Evolutionary conservation across 2,113 vertebrate species (phyloP).

Genomic region (Elachura formosa): DNA sequence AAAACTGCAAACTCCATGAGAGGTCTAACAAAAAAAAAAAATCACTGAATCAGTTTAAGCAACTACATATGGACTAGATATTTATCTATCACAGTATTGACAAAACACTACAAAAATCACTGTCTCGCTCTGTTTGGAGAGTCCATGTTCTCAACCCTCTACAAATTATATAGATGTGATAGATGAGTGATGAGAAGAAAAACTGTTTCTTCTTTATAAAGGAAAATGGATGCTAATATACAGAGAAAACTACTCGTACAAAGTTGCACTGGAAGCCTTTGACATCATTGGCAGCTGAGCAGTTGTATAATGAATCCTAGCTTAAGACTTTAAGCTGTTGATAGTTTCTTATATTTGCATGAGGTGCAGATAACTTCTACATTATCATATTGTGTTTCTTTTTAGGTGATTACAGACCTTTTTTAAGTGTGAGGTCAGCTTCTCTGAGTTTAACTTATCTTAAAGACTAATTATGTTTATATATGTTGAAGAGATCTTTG

Average conservation of each 20-base stretch:
- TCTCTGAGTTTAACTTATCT: background rate
- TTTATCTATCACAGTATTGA: background rate
- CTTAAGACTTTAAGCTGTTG: background rate
- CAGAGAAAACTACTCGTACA: background rate
- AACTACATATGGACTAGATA: background rate
- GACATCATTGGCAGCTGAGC: background rate
- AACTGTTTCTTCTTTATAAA: background rate
- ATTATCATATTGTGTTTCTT: background rate
- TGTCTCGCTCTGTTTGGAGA: background rate
- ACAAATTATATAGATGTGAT: background rate
- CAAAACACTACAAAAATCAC: background rate
- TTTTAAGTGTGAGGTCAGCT: background rate
- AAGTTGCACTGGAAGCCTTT: background rate
- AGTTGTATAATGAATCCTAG: background rate
- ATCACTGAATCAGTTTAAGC: background rate
- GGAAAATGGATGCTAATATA: background rate
- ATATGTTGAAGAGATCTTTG: background rate
- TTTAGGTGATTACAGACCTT: background rate
- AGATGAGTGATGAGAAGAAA: background rate
- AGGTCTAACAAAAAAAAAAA: background rate
- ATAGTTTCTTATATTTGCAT: background rate
- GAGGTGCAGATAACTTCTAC: background rate
- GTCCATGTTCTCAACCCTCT: background rate
- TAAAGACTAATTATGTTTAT: background rate
- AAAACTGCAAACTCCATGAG: background rate